phyloP scores from a whole-genome alignment of 64 coral and sea anemone species.

The Anthopleura sola region DNA sequence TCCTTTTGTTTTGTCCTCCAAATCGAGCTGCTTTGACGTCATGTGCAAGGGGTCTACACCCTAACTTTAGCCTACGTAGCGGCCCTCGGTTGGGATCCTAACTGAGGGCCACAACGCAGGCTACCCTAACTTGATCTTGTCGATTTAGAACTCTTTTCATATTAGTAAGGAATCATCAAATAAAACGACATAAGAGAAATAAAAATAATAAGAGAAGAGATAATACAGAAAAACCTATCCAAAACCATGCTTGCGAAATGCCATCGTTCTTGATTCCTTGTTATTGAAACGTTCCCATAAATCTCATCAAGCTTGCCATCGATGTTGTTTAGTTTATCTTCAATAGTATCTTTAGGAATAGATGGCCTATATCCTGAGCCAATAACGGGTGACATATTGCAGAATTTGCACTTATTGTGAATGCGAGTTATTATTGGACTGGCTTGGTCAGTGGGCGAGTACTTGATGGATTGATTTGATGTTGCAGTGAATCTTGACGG shows the following conservation, averaged over 20 bases:
- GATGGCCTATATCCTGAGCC: background rate
- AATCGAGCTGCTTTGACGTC: no score
- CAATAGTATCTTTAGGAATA: background rate
- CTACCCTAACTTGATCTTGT: no score
- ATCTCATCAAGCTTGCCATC: conserved; percentile 10
- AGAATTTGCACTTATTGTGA: conserved; percentile 28
- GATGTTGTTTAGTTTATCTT: conserved; percentile 36
- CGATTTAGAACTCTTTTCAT: no score
- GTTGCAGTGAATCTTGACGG: background rate
- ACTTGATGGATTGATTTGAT: background rate
- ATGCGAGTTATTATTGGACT: background rate
- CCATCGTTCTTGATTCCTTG: conserved; percentile 48
- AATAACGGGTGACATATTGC: background rate
- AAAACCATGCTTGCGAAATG: conserved; percentile 62
- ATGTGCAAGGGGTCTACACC: no score
- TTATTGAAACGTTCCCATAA: background rate
- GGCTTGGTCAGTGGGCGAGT: background rate
- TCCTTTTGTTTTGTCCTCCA: no score
- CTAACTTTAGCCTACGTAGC: no score
- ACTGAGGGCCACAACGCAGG: no score
- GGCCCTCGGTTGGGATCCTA: no score
- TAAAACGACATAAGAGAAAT: conserved; percentile 55
- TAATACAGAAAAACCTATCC: conserved; percentile 52
- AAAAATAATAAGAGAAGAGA: conserved; percentile 24
- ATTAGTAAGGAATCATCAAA: conserved; percentile 30